These are phyloP conservation scores for Ceuthmochares aereus DNA, from an alignment of 2,113 vertebrate genomes.

Conservation along the genomic window DNA sequence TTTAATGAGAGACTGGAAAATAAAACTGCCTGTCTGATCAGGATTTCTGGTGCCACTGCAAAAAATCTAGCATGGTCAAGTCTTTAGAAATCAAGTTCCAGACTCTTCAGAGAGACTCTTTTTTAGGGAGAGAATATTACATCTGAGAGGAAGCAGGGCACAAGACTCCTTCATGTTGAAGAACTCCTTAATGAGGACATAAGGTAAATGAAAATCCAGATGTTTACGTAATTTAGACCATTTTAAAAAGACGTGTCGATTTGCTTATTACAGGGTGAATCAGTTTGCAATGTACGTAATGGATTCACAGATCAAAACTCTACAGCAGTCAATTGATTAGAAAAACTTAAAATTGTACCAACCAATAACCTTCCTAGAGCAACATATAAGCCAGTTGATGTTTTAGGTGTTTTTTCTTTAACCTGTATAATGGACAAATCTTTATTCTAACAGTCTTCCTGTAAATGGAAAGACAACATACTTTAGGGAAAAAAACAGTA, in stretches of 20 bases:
- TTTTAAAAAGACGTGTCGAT: neutral
- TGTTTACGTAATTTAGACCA: neutral
- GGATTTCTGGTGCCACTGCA: neutral
- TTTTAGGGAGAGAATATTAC: neutral
- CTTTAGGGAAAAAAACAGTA: neutral
- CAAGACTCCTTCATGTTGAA: neutral
- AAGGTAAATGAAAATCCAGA: neutral
- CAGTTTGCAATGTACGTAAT: neutral
- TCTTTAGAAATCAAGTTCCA: neutral
- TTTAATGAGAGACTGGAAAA: slow-evolving; percentile 64
- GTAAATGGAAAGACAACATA: neutral
- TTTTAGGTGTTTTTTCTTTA: neutral
- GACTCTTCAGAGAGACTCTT: neutral
- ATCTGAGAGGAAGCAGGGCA: neutral
- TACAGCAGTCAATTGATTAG: neutral
- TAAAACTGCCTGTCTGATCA: neutral
- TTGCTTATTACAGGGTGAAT: neutral
- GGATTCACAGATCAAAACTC: neutral
- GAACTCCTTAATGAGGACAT: neutral
- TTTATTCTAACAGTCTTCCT: neutral
- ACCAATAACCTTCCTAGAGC: neutral
- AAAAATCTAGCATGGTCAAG: neutral
- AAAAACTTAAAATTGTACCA: neutral
- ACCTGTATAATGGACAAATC: neutral
- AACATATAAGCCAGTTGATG: neutral